Conservation (phyloP, 1,140 invertebrate genomes). For the Drosophila ficusphila region DNA sequence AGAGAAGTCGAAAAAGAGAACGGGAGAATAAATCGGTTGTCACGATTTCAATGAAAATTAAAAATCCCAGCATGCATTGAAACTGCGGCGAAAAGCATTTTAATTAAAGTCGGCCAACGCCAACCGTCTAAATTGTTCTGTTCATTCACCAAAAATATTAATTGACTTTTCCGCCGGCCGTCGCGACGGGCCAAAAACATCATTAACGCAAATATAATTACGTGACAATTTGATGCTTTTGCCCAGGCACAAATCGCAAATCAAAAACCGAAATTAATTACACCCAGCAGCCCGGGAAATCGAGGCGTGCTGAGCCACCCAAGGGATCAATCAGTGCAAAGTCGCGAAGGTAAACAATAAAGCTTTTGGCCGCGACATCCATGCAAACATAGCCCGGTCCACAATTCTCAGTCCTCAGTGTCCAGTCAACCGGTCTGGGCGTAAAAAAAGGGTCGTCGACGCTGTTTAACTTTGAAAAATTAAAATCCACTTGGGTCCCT, state of each 20-base stretch:
- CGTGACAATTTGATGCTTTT: constrained; percentile 78
- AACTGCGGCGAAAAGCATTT: constrained; percentile 53
- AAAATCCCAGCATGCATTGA: constrained; percentile 70
- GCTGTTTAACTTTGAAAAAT: constrained; percentile 80
- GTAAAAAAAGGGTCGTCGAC: constrained; percentile 64
- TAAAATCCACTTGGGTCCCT: constrained; percentile 78
- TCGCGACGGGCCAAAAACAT: constrained; percentile 55
- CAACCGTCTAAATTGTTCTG: constrained; percentile 65
- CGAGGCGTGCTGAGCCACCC: constrained; percentile 49
- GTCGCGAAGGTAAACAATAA: constrained; percentile 74
- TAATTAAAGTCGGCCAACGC: constrained; percentile 58
- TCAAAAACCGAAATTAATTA: constrained; percentile 73
- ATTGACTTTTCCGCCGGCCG: constrained; percentile 71
- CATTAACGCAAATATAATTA: constrained; percentile 82
- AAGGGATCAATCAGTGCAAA: constrained; percentile 78
- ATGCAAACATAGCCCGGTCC: constrained; percentile 51
- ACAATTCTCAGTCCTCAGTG: constrained; percentile 5
- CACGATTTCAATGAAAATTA: constrained; percentile 70
- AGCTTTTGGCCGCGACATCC: constrained; percentile 51
- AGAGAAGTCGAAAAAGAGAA: constrained; percentile 15
- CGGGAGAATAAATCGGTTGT: constrained; percentile 35
- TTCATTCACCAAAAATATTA: constrained; percentile 68
- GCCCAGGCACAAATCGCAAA: constrained; percentile 42
- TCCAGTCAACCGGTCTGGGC: constrained; percentile 24
- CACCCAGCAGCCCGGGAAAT: constrained; percentile 17